These are phyloP conservation scores for Thaumatotibia leucotreta DNA, from an alignment of 1,140 invertebrate genomes.

Conservation along the genomic window DNA sequence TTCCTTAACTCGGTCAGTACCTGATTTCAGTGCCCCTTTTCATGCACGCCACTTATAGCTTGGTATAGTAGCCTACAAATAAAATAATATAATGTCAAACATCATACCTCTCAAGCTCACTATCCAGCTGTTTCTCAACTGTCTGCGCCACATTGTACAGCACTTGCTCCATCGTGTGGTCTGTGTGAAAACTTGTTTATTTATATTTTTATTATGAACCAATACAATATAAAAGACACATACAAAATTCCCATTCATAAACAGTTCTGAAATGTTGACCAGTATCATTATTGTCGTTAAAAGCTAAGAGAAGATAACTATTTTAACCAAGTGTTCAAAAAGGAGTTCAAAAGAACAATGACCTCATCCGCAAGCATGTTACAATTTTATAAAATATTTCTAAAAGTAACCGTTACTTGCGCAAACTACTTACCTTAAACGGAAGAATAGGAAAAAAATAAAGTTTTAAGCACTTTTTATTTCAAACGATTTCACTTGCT, in stretches of 20 bases:
- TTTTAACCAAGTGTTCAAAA: not conserved
- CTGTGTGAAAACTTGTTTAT: too few species aligned
- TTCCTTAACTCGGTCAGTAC: too few species aligned
- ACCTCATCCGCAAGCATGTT: not conserved
- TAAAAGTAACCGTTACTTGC: not conserved
- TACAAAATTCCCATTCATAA: too few species aligned
- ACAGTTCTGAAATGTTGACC: too few species aligned
- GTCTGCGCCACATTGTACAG: constrained; percentile 79
- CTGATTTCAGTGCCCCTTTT: too few species aligned
- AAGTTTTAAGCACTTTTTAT: not conserved
- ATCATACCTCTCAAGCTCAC: constrained; percentile 83
- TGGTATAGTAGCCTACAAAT: too few species aligned
- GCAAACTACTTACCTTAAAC: not conserved
- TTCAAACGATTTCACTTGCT: not conserved
- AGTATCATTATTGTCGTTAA: too few species aligned
- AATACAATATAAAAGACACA: too few species aligned
- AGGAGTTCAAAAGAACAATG: not conserved
- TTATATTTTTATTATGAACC: too few species aligned
- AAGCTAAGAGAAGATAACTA: not conserved
- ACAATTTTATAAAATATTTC: not conserved
- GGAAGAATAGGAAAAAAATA: not conserved
- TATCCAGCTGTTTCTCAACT: constrained; percentile 90
- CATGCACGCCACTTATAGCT: too few species aligned
- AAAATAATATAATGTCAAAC: too few species aligned
- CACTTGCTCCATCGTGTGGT: constrained; percentile 49